Percentiles rank a stretch among this genome's conserved stretches.
These are phyloP conservation scores for Cochlearius cochlearius DNA, from an alignment of 2,113 vertebrate species.

Conservation along the genomic window DNA sequence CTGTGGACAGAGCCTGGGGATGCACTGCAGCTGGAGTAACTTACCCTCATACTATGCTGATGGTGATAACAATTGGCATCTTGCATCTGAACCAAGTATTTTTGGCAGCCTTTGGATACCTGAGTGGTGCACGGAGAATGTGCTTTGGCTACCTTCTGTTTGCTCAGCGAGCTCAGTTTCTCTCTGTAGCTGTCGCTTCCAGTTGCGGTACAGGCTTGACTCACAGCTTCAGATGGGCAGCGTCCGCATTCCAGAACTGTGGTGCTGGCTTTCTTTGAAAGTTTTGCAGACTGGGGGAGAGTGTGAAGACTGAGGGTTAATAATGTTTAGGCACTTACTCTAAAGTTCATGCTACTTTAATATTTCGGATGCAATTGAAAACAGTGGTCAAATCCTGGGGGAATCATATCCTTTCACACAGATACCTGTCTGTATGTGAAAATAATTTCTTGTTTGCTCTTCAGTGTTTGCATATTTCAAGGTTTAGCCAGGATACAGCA, in stretches of 20 bases:
- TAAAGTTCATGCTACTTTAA: background rate
- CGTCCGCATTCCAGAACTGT: rapidly evolving
- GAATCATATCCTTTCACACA: background rate
- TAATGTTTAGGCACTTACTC: background rate
- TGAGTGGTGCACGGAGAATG: background rate
- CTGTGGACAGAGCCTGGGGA: background rate
- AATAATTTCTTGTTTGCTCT: background rate
- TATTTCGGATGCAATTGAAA: background rate
- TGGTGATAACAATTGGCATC: background rate
- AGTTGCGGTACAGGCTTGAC: background rate
- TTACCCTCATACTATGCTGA: background rate
- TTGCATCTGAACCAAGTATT: background rate
- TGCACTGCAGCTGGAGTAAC: background rate
- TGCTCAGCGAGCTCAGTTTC: background rate
- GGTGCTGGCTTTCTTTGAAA: background rate
- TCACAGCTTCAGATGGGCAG: background rate
- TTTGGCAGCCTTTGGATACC: background rate
- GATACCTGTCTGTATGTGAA: background rate
- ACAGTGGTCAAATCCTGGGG: background rate
- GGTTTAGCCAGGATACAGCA: background rate
- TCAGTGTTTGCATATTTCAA: background rate
- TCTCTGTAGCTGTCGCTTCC: background rate
- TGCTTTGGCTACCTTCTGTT: background rate
- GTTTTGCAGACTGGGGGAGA: background rate
- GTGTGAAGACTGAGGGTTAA: background rate